phyloP scores from a whole-genome alignment of 2,113 vertebrate species.

The Gadus chalcogrammus region DNA sequence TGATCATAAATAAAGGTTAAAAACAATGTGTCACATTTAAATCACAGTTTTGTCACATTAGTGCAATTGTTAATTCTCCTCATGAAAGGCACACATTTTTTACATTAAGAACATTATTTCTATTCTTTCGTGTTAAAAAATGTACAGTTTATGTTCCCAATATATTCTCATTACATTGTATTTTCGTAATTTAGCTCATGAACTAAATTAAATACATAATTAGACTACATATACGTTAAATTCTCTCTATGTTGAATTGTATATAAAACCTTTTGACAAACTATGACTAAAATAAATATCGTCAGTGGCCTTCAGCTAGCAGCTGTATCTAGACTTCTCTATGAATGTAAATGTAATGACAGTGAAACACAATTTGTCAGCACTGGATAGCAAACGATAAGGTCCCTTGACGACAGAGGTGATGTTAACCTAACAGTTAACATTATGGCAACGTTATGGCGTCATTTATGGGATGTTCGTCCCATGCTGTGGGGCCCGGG shows the following conservation, averaged over 20 bases:
- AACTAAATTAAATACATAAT: not conserved
- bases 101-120: not conserved
- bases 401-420: too few relatives aligned
- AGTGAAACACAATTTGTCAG: too few relatives aligned
- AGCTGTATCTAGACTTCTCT: not conserved
- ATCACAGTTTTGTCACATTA: not conserved
- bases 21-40: not conserved
- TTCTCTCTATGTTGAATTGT: not conserved
- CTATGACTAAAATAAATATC: not conserved
- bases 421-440: too few relatives aligned
- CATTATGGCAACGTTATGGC: too few relatives aligned
- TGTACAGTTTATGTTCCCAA: not conserved
- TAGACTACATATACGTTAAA: not conserved
- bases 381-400: too few relatives aligned
- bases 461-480: too few relatives aligned
- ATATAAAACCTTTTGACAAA: not conserved
- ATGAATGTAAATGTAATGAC: not conserved
- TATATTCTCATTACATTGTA: not conserved
- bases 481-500: too few relatives aligned
- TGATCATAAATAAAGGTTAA: slow-evolving; percentile 20
- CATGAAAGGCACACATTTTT: slow-evolving; percentile 36
- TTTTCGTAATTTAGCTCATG: not conserved
- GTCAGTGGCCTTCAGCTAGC: not conserved
- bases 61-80: not conserved
- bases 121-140: not conserved